Evolutionary conservation across 2,797 vertebrate genomes (phyloP).

Genomic region (Spatula clypeata): DNA sequence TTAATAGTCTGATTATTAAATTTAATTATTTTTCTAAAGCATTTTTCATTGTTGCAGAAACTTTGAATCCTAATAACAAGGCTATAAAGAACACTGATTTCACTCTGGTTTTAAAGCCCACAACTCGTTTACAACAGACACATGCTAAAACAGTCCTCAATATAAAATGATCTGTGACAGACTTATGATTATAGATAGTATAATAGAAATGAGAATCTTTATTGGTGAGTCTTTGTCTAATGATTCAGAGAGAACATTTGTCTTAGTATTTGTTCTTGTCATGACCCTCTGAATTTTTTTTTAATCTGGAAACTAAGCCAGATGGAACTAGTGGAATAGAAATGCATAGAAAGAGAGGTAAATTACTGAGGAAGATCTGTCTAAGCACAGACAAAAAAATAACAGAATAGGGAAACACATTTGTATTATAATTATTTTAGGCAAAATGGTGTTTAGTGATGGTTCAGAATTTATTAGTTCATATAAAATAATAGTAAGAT

Average conservation of each 20-base stretch:
- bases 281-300: neutral
- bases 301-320: neutral
- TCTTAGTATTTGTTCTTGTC: neutral
- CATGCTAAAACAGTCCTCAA: neutral
- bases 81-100: slow-evolving; percentile 70
- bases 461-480: neutral
- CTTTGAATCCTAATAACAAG: slow-evolving; percentile 71
- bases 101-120: slow-evolving; percentile 20
- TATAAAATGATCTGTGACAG: neutral
- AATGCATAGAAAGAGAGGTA: neutral
- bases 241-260: neutral
- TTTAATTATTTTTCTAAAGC: slow-evolving; percentile 80
- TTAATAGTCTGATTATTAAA: slow-evolving; percentile 85
- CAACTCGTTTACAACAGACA: slow-evolving; percentile 30
- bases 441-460: neutral
- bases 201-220: neutral
- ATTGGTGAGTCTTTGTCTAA: neutral
- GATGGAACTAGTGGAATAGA: neutral
- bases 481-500: neutral
- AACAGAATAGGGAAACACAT: neutral
- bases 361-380: neutral
- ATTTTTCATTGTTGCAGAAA: slow-evolving; percentile 76
- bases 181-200: neutral
- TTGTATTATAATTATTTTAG: neutral
- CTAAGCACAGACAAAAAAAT: neutral